Percentiles rank a stretch among this genome's conserved stretches.
These are phyloP conservation scores for Calephelis virginiensis DNA, from an alignment of 1,140 invertebrate species.

Conservation along the genomic window DNA sequence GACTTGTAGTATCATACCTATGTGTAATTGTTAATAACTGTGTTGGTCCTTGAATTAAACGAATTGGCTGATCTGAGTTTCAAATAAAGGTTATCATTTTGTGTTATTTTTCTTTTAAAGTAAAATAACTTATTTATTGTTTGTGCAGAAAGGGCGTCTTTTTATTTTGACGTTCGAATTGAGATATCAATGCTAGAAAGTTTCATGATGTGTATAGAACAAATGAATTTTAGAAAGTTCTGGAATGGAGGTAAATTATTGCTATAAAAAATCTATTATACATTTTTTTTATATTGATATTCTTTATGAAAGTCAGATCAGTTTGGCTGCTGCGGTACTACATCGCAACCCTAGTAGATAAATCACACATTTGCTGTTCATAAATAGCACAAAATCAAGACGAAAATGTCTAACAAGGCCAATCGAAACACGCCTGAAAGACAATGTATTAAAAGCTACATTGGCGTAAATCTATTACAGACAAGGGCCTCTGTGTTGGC, in stretches of 20 bases:
- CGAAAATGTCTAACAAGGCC: slow-evolving; percentile 3
- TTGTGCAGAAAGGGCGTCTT: too few species aligned
- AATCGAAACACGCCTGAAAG: slow-evolving; percentile 16
- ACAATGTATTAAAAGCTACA: slow-evolving; percentile 26
- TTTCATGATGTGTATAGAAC: too few species aligned
- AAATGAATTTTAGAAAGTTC: too few species aligned
- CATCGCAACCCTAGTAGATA: neutral
- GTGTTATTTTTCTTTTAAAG: too few species aligned
- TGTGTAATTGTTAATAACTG: neutral
- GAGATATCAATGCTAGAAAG: too few species aligned
- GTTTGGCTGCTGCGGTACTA: neutral
- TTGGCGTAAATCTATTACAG: slow-evolving; percentile 53
- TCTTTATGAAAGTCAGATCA: neutral
- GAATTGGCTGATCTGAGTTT: neutral
- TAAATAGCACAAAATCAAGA: neutral
- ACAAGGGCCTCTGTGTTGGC: slow-evolving; percentile 68
- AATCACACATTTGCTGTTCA: slow-evolving; percentile 10
- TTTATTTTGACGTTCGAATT: too few species aligned
- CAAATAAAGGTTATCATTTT: neutral
- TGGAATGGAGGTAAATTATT: too few species aligned
- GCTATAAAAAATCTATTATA: too few species aligned
- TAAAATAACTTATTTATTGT: too few species aligned
- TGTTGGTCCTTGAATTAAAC: neutral
- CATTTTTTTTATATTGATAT: too few species aligned
- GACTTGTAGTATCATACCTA: neutral